Conservation (phyloP, 2,888 invertebrate species). For the Acrobasis suavella region DNA sequence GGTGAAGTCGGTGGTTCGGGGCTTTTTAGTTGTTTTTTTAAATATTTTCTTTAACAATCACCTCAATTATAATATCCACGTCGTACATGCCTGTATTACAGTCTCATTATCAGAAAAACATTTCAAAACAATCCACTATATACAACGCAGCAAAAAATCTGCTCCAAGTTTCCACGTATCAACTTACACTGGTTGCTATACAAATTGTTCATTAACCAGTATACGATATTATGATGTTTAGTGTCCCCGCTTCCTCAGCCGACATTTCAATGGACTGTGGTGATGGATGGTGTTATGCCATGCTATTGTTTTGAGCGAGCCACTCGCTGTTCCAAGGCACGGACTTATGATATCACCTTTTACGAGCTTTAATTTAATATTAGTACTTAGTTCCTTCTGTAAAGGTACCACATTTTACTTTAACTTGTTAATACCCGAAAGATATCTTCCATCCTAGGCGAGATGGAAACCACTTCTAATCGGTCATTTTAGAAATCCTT, state of each 20-base stretch:
- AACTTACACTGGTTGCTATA: not conserved
- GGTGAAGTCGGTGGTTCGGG: too few relatives aligned
- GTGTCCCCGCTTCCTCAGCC: conserved; percentile 26
- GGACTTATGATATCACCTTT: not conserved
- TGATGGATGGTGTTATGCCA: conserved; percentile 39
- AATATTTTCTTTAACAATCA: not conserved
- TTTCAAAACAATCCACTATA: conserved; percentile 11
- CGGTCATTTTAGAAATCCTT: too few relatives aligned
- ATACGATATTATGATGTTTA: conserved; percentile 20
- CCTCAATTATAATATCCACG: not conserved
- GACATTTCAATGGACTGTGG: conserved; percentile 50
- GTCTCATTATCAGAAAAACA: conserved; percentile 1
- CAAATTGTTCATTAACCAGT: conserved; percentile 1
- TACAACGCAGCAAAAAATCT: conserved; percentile 19
- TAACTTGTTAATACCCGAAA: too few relatives aligned
- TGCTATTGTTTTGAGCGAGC: conserved; percentile 22
- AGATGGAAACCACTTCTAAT: too few relatives aligned
- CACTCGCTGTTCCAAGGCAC: conserved; percentile 1
- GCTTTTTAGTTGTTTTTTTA: too few relatives aligned
- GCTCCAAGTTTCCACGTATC: conserved; percentile 26
- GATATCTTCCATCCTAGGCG: too few relatives aligned
- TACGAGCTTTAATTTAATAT: too few relatives aligned
- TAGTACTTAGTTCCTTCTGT: too few relatives aligned
- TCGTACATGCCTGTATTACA: not conserved
- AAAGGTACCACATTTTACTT: too few relatives aligned